Percentiles rank a stretch among this genome's conserved stretches.
phyloP scores from a whole-genome alignment of 2,797 vertebrate species.

The Cynodonichthys magdalenae region DNA sequence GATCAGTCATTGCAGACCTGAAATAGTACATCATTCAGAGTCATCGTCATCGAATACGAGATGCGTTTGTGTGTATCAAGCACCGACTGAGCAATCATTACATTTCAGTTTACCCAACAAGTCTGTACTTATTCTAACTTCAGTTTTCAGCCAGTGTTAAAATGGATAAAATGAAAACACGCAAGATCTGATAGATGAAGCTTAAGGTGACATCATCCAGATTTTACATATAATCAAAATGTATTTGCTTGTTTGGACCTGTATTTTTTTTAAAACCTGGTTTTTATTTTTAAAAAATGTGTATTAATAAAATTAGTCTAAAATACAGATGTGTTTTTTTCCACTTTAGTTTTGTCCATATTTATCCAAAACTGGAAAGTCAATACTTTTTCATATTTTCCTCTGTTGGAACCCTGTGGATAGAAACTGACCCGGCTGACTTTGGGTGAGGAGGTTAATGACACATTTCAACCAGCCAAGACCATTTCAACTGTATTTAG shows the following conservation, averaged over 20 bases:
- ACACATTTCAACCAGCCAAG: conserved; percentile 40
- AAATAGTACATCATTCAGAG: conserved; percentile 64
- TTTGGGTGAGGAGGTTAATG: conserved; percentile 36
- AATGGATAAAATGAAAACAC: no score
- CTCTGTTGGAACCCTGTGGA: conserved; percentile 12
- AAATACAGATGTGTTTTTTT: no score
- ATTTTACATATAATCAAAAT: no score
- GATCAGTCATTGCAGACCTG: conserved; percentile 58
- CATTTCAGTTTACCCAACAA: background rate
- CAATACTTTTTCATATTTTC: no score
- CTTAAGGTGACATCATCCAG: no score
- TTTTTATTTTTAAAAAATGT: no score
- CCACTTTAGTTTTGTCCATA: no score
- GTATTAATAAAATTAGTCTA: no score
- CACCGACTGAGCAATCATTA: conserved; percentile 7
- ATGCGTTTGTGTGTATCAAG: conserved; percentile 27
- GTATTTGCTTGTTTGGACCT: no score
- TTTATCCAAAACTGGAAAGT: no score
- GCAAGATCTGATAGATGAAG: no score
- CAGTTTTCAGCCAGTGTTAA: conserved; percentile 4
- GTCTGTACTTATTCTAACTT: conserved; percentile 6
- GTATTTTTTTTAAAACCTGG: no score
- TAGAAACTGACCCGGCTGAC: conserved; percentile 12
- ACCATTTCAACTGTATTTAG: conserved; percentile 39
- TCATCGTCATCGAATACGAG: conserved; percentile 31